Evolutionary conservation across 2,113 vertebrate species (phyloP).

Genomic region (Anser brachyrhynchus): DNA sequence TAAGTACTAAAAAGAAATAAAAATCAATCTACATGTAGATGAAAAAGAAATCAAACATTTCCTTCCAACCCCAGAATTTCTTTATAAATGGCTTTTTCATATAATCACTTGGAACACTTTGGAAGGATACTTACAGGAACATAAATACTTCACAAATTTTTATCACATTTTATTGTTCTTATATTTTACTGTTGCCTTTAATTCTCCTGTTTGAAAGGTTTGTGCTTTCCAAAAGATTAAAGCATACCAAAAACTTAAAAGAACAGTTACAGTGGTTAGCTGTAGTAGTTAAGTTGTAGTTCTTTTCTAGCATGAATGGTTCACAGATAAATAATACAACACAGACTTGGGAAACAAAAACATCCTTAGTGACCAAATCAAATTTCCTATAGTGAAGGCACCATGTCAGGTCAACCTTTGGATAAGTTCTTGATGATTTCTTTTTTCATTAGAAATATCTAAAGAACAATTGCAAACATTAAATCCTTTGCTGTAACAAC

Average conservation of each 20-base stretch:
- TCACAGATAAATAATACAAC: background rate
- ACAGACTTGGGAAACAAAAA: background rate
- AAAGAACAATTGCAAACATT: background rate
- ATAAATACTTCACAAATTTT: background rate
- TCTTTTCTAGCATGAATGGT: background rate
- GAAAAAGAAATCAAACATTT: background rate
- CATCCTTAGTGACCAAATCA: background rate
- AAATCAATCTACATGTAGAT: background rate
- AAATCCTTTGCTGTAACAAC: background rate
- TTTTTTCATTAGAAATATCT: background rate
- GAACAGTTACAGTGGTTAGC: background rate
- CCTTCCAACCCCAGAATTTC: background rate
- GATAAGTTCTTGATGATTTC: background rate
- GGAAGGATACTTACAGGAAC: background rate
- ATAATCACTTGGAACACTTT: background rate
- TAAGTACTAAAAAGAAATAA: background rate
- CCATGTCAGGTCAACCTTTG: background rate
- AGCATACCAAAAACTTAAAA: background rate
- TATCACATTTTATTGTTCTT: background rate
- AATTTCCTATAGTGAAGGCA: background rate
- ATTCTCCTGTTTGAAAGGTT: background rate
- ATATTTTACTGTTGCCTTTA: background rate
- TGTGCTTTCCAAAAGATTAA: background rate
- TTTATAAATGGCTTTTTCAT: background rate
- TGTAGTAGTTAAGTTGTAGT: background rate